phyloP scores from a whole-genome alignment of 2,888 invertebrate genomes.

The Rhorus exstirpatorius region DNA sequence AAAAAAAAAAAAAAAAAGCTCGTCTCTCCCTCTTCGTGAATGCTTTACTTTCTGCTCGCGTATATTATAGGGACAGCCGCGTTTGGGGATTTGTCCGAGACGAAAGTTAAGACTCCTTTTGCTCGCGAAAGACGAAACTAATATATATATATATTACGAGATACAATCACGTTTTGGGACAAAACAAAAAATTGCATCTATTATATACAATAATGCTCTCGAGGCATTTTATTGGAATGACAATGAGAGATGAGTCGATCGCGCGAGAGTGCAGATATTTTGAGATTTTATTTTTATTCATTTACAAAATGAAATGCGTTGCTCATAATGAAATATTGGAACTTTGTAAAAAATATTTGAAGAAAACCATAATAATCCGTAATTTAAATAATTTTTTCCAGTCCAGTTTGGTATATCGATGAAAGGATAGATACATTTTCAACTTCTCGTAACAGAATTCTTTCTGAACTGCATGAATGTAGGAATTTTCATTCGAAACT shows the following conservation, averaged over 20 bases:
- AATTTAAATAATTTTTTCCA: background rate
- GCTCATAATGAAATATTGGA: too few species aligned
- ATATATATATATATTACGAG: constrained; percentile 28
- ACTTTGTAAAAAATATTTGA: too few species aligned
- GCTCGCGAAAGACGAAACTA: constrained; percentile 10
- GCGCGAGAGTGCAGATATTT: too few species aligned
- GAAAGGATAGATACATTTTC: too few species aligned
- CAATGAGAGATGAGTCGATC: background rate
- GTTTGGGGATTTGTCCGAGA: constrained; percentile 67
- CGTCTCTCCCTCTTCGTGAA: constrained; percentile 30
- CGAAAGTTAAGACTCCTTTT: constrained; percentile 17
- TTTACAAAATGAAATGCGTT: too few species aligned
- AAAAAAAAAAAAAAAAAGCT: constrained; percentile 16
- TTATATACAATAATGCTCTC: background rate
- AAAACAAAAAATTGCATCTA: background rate
- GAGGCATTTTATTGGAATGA: background rate
- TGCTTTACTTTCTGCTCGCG: constrained; percentile 53
- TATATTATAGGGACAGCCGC: constrained; percentile 59
- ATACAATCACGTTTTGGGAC: constrained; percentile 14
- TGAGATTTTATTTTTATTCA: too few species aligned
- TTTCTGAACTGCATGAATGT: too few species aligned
- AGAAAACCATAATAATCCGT: too few species aligned
- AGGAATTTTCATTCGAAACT: too few species aligned
- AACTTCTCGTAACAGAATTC: too few species aligned
- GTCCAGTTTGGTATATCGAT: constrained; percentile 63